Conservation (phyloP, 37 sponge, comb jelly and placozoan genomes). For the Oscarella lobularis region DNA sequence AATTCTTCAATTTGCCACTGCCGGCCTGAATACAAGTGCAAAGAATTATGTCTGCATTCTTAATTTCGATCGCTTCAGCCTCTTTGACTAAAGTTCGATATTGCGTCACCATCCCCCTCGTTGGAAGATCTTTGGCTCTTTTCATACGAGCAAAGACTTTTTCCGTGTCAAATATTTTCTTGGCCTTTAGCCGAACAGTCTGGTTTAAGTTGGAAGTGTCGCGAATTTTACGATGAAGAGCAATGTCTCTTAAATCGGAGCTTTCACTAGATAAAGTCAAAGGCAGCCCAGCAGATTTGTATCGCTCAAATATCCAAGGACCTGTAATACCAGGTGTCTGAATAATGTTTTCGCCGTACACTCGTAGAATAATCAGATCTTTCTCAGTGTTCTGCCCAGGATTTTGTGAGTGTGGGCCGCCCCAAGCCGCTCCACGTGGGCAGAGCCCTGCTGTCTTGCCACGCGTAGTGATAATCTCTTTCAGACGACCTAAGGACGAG, state of each 20-base stretch:
- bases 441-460: too few relatives aligned
- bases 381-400: too few relatives aligned
- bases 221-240: background rate
- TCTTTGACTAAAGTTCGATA: background rate
- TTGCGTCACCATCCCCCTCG: background rate
- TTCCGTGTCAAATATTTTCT: background rate
- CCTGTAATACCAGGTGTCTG: background rate
- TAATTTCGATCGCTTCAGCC: background rate
- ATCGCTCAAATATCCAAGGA: background rate
- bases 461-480: too few relatives aligned
- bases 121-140: background rate
- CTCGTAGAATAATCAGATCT: background rate
- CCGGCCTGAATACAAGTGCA: conserved; percentile 1
- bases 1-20: background rate
- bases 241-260: background rate
- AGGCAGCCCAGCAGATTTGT: background rate
- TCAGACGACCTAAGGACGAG: too few relatives aligned
- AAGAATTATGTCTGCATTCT: background rate
- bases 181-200: too few relatives aligned
- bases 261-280: background rate
- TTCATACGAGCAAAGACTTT: background rate
- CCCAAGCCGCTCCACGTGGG: too few relatives aligned
- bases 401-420: too few relatives aligned
- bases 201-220: background rate
- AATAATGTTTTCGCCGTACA: background rate